Conservation (phyloP, 2,888 invertebrate species). For the Xestia ashworthii region DNA sequence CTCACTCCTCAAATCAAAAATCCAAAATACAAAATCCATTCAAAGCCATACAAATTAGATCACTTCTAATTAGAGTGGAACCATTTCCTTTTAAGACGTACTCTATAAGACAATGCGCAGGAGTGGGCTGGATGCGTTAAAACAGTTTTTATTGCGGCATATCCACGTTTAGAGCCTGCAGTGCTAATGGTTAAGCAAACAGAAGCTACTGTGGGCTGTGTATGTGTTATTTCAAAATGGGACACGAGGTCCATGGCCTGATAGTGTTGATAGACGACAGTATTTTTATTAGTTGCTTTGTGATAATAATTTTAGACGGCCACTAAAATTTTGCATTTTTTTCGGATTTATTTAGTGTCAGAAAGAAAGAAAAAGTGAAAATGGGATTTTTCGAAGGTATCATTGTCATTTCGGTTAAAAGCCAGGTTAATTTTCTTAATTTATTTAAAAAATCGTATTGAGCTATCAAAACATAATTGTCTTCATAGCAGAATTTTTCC, state of each 20-base stretch:
- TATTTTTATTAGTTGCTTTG: neutral
- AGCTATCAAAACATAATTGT: no score
- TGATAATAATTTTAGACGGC: neutral
- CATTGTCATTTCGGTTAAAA: neutral
- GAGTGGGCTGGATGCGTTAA: slow-evolving; percentile 66
- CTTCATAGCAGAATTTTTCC: neutral
- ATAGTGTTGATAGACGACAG: neutral
- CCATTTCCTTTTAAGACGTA: slow-evolving; percentile 57
- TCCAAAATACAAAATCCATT: slow-evolving; percentile 13
- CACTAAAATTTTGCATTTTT: neutral
- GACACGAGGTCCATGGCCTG: slow-evolving; percentile 11
- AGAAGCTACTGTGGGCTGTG: slow-evolving; percentile 74
- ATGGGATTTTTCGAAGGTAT: neutral
- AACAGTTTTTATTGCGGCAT: slow-evolving; percentile 76
- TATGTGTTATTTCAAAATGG: slow-evolving; percentile 36
- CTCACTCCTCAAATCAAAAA: neutral
- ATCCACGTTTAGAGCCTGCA: slow-evolving; percentile 73
- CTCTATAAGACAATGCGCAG: slow-evolving; percentile 70
- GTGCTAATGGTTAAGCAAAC: slow-evolving; percentile 82
- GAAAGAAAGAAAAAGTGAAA: neutral
- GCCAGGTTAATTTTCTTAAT: neutral
- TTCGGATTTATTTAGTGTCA: neutral
- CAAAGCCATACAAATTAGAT: slow-evolving; percentile 62
- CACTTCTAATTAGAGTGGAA: slow-evolving; percentile 69
- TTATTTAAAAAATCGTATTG: neutral